These are phyloP conservation scores for Lasioglossum marginatum DNA, from an alignment of 2,888 invertebrate species.

Conservation along the genomic window DNA sequence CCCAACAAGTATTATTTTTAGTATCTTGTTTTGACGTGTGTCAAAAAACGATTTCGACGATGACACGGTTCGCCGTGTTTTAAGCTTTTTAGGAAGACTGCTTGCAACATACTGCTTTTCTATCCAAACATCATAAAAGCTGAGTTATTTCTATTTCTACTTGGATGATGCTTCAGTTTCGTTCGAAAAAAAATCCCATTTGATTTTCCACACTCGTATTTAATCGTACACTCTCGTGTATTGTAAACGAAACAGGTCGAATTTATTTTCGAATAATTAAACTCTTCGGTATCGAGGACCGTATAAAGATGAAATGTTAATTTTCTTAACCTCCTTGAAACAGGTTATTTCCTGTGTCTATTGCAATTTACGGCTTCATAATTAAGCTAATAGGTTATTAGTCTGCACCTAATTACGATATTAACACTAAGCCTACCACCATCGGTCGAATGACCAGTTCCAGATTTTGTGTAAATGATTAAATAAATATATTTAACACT, in stretches of 20 bases:
- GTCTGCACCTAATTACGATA: neutral
- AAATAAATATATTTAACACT: too few relatives aligned
- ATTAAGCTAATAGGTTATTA: neutral
- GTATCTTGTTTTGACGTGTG: slow-evolving; percentile 54
- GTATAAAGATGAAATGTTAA: neutral
- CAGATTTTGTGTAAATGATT: too few relatives aligned
- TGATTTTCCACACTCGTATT: neutral
- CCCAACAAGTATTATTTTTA: slow-evolving; percentile 26
- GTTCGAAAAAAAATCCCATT: neutral
- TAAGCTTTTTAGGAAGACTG: neutral
- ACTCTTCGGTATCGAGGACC: neutral
- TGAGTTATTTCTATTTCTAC: neutral
- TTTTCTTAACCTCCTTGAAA: slow-evolving; percentile 25
- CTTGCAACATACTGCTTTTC: too few relatives aligned
- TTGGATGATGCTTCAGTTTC: neutral
- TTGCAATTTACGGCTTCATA: neutral
- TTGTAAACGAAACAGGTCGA: neutral
- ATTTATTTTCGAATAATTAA: neutral
- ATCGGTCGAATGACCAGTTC: too few relatives aligned
- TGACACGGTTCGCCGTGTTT: neutral
- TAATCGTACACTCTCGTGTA: neutral
- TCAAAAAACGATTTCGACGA: slow-evolving; percentile 16
- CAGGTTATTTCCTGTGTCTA: neutral
- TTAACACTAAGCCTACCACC: too few relatives aligned
- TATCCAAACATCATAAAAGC: neutral